Conservation (phyloP, 2,113 vertebrate genomes). For the Catagonus wagneri region DNA sequence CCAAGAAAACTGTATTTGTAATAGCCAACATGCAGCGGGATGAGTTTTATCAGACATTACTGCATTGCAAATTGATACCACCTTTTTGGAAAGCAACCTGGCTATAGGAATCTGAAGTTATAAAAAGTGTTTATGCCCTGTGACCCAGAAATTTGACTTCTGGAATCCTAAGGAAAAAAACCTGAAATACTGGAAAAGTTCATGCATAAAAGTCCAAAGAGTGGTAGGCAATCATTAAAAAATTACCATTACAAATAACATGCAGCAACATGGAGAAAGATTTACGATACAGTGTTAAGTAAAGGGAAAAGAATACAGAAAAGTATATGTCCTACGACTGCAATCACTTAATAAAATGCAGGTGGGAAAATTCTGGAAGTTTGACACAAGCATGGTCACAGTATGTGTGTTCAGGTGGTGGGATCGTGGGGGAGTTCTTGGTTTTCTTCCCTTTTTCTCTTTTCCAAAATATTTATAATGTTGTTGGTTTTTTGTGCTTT, state of each 20-base stretch:
- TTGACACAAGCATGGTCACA: not conserved
- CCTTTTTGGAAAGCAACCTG: slow-evolving; percentile 35
- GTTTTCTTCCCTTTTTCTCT: not conserved
- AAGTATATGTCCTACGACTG: not conserved
- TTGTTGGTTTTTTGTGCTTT: no score
- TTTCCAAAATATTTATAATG: slow-evolving; percentile 16
- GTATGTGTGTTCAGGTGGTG: not conserved
- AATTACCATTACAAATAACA: not conserved
- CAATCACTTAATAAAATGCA: not conserved
- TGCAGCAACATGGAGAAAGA: slow-evolving; percentile 16
- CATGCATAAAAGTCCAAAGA: slow-evolving; percentile 44
- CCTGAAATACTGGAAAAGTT: not conserved
- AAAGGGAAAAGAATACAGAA: not conserved
- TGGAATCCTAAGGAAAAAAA: slow-evolving; percentile 13
- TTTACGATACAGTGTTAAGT: not conserved
- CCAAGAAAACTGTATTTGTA: slow-evolving; percentile 16
- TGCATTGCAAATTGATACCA: slow-evolving; percentile 6
- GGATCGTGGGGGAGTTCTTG: not conserved
- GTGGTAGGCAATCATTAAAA: slow-evolving; percentile 39
- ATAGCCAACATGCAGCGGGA: not conserved
- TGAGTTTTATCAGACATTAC: slow-evolving; percentile 13
- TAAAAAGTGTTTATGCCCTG: slow-evolving; percentile 21
- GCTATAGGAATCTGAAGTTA: not conserved
- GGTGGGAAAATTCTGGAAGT: not conserved
- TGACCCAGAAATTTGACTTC: slow-evolving; percentile 61